A percentile compares a stretch with the other conserved stretches of the same genome.
These are phyloP conservation scores for Neodiprion lecontei DNA, from an alignment of 1,140 invertebrate species.

Conservation along the genomic window DNA sequence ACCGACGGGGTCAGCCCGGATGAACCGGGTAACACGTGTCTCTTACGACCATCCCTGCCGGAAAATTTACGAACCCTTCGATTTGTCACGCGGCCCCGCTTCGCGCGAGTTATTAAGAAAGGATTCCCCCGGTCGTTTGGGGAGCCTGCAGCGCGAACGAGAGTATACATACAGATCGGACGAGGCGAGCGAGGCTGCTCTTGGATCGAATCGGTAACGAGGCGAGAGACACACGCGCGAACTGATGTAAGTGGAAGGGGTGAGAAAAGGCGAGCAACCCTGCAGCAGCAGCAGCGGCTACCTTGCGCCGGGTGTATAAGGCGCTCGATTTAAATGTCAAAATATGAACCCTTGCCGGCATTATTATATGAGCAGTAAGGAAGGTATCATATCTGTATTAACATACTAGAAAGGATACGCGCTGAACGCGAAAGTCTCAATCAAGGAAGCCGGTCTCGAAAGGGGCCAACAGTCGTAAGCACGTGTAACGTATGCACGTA, in stretches of 20 bases:
- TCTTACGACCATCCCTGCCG: constrained; percentile 52
- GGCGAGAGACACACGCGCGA: constrained; percentile 26
- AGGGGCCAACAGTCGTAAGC: too few relatives aligned
- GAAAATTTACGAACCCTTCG: constrained; percentile 41
- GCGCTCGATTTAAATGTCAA: constrained; percentile 57
- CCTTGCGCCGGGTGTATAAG: background rate
- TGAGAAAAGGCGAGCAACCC: background rate
- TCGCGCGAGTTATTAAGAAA: constrained; percentile 9
- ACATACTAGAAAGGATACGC: constrained; percentile 47
- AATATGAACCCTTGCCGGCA: constrained; percentile 47
- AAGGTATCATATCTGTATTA: constrained; percentile 57
- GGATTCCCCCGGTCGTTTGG: constrained; percentile 5
- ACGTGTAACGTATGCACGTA: constrained; percentile 13
- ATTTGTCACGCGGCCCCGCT: constrained; percentile 47
- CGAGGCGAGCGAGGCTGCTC: constrained; percentile 27
- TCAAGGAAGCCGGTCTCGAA: constrained; percentile 34
- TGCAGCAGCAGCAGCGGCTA: background rate
- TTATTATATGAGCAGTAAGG: background rate
- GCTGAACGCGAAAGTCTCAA: constrained; percentile 45
- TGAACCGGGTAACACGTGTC: constrained; percentile 54
- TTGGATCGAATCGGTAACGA: constrained; percentile 35
- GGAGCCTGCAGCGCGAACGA: constrained; percentile 24
- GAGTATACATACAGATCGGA: constrained; percentile 27
- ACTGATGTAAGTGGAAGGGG: constrained; percentile 1
- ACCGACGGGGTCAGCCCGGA: constrained; percentile 42